A percentile compares a stretch with the other conserved stretches of the same genome.
These are phyloP conservation scores for Odontamblyopus rebecca DNA, from an alignment of 2,797 vertebrate species.

Conservation along the genomic window DNA sequence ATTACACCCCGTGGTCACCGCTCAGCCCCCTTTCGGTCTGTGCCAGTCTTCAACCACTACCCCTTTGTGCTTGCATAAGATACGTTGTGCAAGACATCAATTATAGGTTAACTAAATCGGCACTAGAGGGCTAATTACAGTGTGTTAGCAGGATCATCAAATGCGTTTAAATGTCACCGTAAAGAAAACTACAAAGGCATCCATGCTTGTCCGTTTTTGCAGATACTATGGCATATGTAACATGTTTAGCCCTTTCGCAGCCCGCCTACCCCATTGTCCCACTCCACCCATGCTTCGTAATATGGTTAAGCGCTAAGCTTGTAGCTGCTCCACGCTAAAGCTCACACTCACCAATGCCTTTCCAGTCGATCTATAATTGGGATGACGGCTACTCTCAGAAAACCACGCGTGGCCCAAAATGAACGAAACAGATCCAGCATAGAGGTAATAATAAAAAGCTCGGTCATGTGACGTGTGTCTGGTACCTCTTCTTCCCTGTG, in stretches of 20 bases:
- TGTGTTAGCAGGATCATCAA: neutral
- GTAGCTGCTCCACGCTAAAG: constrained; percentile 30
- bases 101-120: neutral
- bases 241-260: constrained; percentile 32
- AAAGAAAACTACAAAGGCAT: neutral
- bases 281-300: constrained; percentile 39
- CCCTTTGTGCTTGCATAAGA: neutral
- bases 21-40: constrained; percentile 11
- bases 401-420: constrained; percentile 7
- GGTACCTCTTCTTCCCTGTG: constrained; percentile 60
- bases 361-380: constrained; percentile 25
- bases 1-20: constrained; percentile 23
- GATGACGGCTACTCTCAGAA: neutral
- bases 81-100: neutral
- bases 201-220: neutral
- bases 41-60: neutral
- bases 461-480: constrained; percentile 62
- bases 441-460: constrained; percentile 33
- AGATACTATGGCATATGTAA: neutral
- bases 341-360: constrained; percentile 57
- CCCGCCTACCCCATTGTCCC: constrained; percentile 57
- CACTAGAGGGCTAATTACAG: neutral
- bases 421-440: constrained; percentile 26
- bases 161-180: neutral
- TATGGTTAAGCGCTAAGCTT: constrained; percentile 31